Percentiles rank a stretch among this genome's conserved stretches.
Conservation (phyloP, 2,113 vertebrate genomes). For the Esox niger region DNA sequence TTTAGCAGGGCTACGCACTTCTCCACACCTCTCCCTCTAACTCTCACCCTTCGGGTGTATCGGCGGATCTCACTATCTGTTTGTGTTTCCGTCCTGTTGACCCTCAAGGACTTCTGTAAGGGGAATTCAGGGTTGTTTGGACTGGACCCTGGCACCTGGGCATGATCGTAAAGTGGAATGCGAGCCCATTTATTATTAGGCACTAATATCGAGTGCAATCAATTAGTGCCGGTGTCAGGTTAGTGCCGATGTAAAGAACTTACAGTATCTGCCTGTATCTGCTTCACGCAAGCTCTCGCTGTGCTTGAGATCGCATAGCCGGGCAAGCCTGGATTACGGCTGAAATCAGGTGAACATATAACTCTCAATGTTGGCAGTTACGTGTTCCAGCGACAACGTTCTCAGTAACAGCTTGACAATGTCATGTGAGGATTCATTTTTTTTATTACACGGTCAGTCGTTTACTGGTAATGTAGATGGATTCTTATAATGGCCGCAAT, state of each 20-base stretch:
- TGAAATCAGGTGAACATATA: too few relatives aligned
- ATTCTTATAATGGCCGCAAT: neutral
- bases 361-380: too few relatives aligned
- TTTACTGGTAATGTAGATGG: too few relatives aligned
- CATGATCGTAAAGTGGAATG: neutral
- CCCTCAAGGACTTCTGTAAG: neutral
- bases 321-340: too few relatives aligned
- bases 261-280: neutral
- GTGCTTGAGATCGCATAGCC: neutral
- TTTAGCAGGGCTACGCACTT: slow-evolving; percentile 61
- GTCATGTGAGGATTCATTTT: too few relatives aligned
- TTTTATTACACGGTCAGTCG: too few relatives aligned
- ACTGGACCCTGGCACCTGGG: neutral
- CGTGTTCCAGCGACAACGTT: too few relatives aligned
- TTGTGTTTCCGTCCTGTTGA: slow-evolving; percentile 16
- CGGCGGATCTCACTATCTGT: slow-evolving; percentile 39
- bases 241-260: too few relatives aligned
- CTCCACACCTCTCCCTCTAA: slow-evolving; percentile 52
- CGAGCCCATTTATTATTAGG: too few relatives aligned
- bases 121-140: neutral
- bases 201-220: too few relatives aligned
- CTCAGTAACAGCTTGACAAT: too few relatives aligned
- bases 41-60: slow-evolving; percentile 26
- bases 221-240: too few relatives aligned
- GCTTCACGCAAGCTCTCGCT: neutral